Evolutionary conservation across 2,113 vertebrate species (phyloP).

Genomic region (Phaethornis superciliosus): DNA sequence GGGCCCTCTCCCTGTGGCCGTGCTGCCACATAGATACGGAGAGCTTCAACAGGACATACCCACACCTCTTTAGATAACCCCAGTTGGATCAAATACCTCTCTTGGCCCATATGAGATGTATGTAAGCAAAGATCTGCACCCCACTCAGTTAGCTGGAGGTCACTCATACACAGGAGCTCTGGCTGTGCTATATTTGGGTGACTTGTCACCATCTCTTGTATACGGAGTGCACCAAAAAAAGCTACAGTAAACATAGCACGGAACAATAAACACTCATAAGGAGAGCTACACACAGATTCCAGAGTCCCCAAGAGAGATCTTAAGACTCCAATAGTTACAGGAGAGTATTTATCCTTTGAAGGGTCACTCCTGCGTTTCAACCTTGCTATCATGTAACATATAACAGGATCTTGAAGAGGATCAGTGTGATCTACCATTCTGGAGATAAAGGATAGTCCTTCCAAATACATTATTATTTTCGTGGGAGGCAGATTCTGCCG

Average conservation of each 20-base stretch:
- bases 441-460: conserved; percentile 44
- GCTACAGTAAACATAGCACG: conserved; percentile 29
- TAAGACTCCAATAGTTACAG: conserved; percentile 29
- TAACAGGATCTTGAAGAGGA: conserved; percentile 29
- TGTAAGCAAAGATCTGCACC: not conserved
- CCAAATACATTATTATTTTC: conserved; percentile 13
- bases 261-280: conserved; percentile 29
- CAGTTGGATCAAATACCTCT: not conserved
- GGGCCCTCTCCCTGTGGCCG: not conserved
- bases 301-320: conserved; percentile 31
- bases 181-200: not conserved
- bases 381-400: not conserved
- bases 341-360: not conserved
- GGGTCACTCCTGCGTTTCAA: not conserved
- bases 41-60: conserved; percentile 40
- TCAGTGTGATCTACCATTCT: not conserved
- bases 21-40: not conserved
- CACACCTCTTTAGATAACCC: not conserved
- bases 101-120: not conserved
- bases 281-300: conserved; percentile 23
- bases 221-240: not conserved
- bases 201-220: conserved; percentile 17
- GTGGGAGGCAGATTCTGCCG: not conserved
- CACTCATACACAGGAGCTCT: conserved; percentile 7
- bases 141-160: not conserved